Evolutionary conservation across 2,888 invertebrate genomes (phyloP).

Genomic region (Cordilura impudica): DNA sequence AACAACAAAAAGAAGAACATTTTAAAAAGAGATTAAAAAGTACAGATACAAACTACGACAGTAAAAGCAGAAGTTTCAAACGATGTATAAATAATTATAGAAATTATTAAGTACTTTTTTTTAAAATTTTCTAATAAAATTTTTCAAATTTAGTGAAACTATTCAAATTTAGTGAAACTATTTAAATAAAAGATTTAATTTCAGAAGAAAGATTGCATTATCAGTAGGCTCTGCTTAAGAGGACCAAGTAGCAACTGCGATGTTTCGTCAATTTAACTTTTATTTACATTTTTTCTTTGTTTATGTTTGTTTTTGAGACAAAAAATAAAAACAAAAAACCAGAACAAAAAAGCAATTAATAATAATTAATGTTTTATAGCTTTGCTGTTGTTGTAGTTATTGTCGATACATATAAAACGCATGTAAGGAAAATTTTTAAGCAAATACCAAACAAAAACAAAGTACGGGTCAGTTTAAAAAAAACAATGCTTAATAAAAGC

Average conservation of each 20-base stretch:
- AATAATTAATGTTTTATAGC: conserved; percentile 76
- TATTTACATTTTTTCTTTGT: background rate
- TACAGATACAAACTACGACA: conserved; percentile 25
- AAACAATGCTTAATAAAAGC: conserved; percentile 58
- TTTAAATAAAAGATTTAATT: background rate
- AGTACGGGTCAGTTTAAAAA: background rate
- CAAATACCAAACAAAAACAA: background rate
- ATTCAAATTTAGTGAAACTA: too few relatives aligned
- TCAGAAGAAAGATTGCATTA: background rate
- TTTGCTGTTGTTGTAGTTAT: conserved; percentile 39
- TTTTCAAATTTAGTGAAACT: too few relatives aligned
- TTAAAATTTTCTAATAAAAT: too few relatives aligned
- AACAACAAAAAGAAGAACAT: background rate
- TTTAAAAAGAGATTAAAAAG: conserved; percentile 14
- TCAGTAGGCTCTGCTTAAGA: background rate
- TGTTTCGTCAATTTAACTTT: background rate
- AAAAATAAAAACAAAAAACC: conserved; percentile 62
- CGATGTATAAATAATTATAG: background rate
- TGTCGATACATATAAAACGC: conserved; percentile 26
- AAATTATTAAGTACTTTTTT: too few relatives aligned
- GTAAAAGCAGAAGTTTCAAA: background rate
- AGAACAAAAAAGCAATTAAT: conserved; percentile 73
- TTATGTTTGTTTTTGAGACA: background rate
- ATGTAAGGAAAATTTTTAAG: conserved; percentile 14
- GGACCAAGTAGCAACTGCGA: conserved; percentile 1